phyloP scores from a whole-genome alignment of 2,888 invertebrate species.

The Amiota communis region DNA sequence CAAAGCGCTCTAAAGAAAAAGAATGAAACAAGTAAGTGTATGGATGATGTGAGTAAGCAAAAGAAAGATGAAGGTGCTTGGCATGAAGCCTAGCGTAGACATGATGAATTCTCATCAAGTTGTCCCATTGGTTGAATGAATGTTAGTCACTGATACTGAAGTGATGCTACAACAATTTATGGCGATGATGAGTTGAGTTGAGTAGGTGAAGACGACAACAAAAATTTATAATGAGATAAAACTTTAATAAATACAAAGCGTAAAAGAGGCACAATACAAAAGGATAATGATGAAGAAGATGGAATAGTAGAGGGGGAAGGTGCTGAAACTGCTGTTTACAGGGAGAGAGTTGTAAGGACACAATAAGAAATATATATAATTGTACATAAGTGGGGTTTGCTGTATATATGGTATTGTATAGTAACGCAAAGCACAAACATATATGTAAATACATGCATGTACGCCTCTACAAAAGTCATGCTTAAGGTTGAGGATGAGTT shows the following conservation, averaged over 20 bases:
- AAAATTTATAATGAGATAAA: constrained; percentile 67
- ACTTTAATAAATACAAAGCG: constrained; percentile 64
- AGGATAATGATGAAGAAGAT: constrained; percentile 8
- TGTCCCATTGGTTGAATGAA: background rate
- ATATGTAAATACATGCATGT: background rate
- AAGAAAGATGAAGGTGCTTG: background rate
- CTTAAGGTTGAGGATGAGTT: background rate
- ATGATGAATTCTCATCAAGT: constrained; percentile 5
- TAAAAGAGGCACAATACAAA: constrained; percentile 28
- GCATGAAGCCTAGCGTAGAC: background rate
- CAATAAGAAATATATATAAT: constrained; percentile 68
- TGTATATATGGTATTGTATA: background rate
- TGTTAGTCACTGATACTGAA: background rate
- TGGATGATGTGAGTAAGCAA: background rate
- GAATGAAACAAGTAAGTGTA: too few species aligned
- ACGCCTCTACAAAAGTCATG: background rate
- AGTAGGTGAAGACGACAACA: constrained; percentile 33
- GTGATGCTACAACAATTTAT: too few species aligned
- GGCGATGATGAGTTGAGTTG: too few species aligned
- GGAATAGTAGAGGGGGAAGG: constrained; percentile 45
- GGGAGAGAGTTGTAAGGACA: constrained; percentile 35
- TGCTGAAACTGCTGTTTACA: constrained; percentile 49
- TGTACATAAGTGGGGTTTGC: constrained; percentile 57
- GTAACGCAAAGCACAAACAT: constrained; percentile 5
- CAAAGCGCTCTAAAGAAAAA: background rate